Evolutionary conservation across 2,888 invertebrate genomes (phyloP).

Genomic region (Zelleria hepariella): DNA sequence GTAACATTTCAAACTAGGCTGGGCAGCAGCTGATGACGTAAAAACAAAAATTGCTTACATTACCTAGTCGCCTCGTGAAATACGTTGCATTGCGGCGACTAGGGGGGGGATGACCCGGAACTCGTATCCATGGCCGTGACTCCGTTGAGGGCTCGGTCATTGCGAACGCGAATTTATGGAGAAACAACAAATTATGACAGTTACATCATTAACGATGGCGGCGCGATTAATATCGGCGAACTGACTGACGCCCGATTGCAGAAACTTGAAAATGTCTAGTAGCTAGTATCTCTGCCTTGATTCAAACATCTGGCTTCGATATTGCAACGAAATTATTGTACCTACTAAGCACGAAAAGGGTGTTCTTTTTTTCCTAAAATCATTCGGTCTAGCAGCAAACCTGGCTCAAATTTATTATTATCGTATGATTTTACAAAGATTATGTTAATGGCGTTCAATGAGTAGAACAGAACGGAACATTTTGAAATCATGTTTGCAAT

Average conservation of each 20-base stretch:
- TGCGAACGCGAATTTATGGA: slow-evolving; percentile 6
- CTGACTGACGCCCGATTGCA: not conserved
- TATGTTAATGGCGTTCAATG: no score
- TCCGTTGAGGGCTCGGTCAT: slow-evolving; percentile 19
- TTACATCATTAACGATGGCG: not conserved
- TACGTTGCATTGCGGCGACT: slow-evolving; percentile 45
- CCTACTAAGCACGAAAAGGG: no score
- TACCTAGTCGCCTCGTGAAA: slow-evolving; percentile 69
- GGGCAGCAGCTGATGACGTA: slow-evolving; percentile 63
- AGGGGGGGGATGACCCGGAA: slow-evolving; percentile 58
- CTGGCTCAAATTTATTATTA: no score
- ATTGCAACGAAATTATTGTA: no score
- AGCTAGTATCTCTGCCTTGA: not conserved
- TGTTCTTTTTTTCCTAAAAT: no score
- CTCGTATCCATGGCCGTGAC: slow-evolving; percentile 46
- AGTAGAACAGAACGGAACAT: no score
- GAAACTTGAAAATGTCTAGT: not conserved
- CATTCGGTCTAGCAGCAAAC: no score
- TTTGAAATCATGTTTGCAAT: no score
- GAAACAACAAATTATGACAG: not conserved
- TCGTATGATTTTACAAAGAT: no score
- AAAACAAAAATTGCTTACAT: slow-evolving; percentile 71
- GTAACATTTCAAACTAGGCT: slow-evolving; percentile 66
- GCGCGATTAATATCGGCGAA: not conserved
- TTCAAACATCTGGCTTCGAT: no score